A percentile compares a stretch with the other conserved stretches of the same genome.
These are phyloP conservation scores for Alosa alosa DNA, from an alignment of 2,113 vertebrate genomes.

Conservation along the genomic window DNA sequence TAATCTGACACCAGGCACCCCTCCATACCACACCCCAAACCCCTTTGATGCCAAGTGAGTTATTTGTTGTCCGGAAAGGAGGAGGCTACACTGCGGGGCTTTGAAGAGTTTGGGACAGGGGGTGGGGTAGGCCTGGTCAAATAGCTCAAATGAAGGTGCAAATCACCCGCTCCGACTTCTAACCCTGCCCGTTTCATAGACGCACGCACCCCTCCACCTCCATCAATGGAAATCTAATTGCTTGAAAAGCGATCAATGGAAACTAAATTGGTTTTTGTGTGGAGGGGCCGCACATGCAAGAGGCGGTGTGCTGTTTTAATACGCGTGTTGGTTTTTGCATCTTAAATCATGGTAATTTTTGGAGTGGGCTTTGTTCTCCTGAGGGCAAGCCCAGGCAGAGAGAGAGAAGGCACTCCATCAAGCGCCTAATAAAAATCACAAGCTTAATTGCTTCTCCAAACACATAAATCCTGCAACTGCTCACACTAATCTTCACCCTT, in stretches of 20 bases:
- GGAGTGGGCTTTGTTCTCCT: slow-evolving; percentile 33
- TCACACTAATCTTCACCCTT: slow-evolving; percentile 59
- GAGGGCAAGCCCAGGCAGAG: slow-evolving; percentile 54
- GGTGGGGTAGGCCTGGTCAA: slow-evolving; percentile 56
- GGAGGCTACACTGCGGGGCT: slow-evolving; percentile 31
- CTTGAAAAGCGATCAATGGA: slow-evolving; percentile 71
- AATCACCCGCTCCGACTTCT: slow-evolving; percentile 60
- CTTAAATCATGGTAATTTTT: slow-evolving; percentile 69
- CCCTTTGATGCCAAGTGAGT: slow-evolving; percentile 62
- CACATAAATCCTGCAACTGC: slow-evolving; percentile 60
- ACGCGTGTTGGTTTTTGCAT: slow-evolving; percentile 68
- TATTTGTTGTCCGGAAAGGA: slow-evolving; percentile 63
- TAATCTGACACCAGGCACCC: slow-evolving; percentile 64
- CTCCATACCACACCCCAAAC: neutral
- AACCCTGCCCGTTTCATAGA: slow-evolving; percentile 59
- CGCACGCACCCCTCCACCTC: slow-evolving; percentile 54
- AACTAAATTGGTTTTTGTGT: slow-evolving; percentile 74
- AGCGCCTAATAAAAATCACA: slow-evolving; percentile 64
- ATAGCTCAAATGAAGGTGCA: slow-evolving; percentile 67
- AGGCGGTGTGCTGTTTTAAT: slow-evolving; percentile 70
- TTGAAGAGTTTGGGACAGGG: slow-evolving; percentile 10
- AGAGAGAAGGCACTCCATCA: slow-evolving; percentile 59
- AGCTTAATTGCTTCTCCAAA: slow-evolving; percentile 66
- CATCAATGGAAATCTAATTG: slow-evolving; percentile 77
- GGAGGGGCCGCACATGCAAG: slow-evolving; percentile 59